Percentiles rank a stretch among this genome's conserved stretches.
Evolutionary conservation across 1,140 invertebrate species (phyloP).

Genomic region (Drosophila lini): DNA sequence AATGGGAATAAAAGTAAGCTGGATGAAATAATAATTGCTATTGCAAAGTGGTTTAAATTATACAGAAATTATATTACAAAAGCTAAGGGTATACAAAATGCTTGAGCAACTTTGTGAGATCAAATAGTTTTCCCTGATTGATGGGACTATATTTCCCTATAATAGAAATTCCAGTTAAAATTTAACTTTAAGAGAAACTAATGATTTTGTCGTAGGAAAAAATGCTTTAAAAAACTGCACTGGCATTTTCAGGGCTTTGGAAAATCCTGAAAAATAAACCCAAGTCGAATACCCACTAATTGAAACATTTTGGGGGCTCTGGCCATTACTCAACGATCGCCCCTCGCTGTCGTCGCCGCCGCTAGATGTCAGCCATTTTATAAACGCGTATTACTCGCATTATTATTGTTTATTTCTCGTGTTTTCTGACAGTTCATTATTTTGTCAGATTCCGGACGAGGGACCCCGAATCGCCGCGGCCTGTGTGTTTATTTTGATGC

Average conservation of each 20-base stretch:
- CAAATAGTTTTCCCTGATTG: background rate
- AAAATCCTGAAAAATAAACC: no score
- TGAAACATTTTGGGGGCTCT: conserved; percentile 34
- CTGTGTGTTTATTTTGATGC: conserved; percentile 69
- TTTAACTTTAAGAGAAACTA: background rate
- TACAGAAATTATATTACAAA: background rate
- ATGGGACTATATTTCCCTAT: background rate
- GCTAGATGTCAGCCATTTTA: conserved; percentile 50
- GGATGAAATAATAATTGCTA: background rate
- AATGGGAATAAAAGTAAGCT: background rate
- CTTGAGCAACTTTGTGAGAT: background rate
- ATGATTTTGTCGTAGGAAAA: background rate
- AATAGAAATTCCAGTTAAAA: background rate
- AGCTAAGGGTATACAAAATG: background rate
- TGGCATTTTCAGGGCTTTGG: background rate
- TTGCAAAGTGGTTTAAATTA: background rate
- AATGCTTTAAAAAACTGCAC: background rate
- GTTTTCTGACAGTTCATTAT: conserved; percentile 80
- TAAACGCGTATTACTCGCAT: conserved; percentile 42
- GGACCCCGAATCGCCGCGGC: conserved; percentile 9
- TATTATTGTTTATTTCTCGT: conserved; percentile 75
- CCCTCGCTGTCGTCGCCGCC: conserved; percentile 7
- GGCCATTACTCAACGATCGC: conserved; percentile 18
- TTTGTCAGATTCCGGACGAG: conserved; percentile 68
- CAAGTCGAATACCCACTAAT: conserved; percentile 6